Evolutionary conservation across 2,113 vertebrate genomes (phyloP).

Genomic region (Accipiter virgatus): DNA sequence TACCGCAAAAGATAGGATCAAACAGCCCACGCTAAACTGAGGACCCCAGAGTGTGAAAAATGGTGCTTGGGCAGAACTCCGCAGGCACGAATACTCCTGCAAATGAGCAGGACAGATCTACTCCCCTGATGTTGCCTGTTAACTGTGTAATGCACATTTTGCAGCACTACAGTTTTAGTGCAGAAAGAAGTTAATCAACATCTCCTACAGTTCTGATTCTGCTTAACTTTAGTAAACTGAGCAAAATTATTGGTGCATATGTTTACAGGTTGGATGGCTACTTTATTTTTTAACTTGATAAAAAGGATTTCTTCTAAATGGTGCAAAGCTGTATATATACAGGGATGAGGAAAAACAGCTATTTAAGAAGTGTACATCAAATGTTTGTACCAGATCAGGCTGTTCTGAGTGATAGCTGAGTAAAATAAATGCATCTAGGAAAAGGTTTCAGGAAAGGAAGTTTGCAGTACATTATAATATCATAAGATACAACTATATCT

Average conservation of each 20-base stretch:
- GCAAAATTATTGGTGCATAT: not conserved
- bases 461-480: not conserved
- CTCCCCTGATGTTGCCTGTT: not conserved
- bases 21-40: not conserved
- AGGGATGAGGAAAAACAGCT: not conserved
- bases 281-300: not conserved
- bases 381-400: not conserved
- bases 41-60: not conserved
- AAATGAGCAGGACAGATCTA: not conserved
- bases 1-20: not conserved
- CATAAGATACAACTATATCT: not conserved
- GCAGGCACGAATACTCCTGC: not conserved
- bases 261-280: not conserved
- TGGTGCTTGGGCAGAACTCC: not conserved
- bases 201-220: not conserved
- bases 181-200: not conserved
- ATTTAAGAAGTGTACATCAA: not conserved
- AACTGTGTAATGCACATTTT: not conserved
- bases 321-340: not conserved
- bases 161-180: not conserved
- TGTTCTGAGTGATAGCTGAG: not conserved
- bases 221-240: not conserved
- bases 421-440: not conserved
- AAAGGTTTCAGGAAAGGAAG: not conserved
- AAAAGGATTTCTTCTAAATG: not conserved